These are phyloP conservation scores for Melanotaenia trifasciata DNA, from an alignment of 2,797 vertebrate genomes.

Conservation along the genomic window DNA sequence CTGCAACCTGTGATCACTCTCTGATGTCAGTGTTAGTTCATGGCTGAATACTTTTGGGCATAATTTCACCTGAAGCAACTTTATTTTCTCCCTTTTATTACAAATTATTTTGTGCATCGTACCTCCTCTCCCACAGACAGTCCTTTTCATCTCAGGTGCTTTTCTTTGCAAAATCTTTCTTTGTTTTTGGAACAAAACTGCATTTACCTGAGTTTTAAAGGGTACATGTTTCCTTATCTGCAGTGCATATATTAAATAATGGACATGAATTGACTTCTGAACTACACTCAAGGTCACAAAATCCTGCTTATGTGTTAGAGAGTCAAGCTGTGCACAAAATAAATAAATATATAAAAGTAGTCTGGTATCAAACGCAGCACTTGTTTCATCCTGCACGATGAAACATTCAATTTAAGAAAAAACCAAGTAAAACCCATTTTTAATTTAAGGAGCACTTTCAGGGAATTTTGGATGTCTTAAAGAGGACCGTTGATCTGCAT, in stretches of 20 bases:
- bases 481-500: neutral
- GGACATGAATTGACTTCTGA: neutral
- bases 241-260: neutral
- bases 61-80: slow-evolving; percentile 40
- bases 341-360: neutral
- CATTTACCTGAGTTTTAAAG: too few relatives aligned
- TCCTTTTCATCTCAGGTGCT: slow-evolving; percentile 33
- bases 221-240: neutral
- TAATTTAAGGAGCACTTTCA: neutral
- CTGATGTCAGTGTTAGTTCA: slow-evolving; percentile 55
- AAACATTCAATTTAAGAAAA: neutral
- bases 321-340: neutral
- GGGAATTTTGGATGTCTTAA: neutral
- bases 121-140: neutral
- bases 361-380: neutral
- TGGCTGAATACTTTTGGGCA: slow-evolving; percentile 35
- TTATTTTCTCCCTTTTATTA: slow-evolving; percentile 26
- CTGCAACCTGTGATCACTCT: slow-evolving; percentile 61
- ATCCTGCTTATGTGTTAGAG: neutral
- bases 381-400: neutral
- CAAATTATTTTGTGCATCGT: slow-evolving; percentile 26
- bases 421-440: too few relatives aligned
- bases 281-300: neutral
- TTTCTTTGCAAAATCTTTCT: slow-evolving; percentile 4
- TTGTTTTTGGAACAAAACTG: neutral